A percentile compares a stretch with the other conserved stretches of the same genome.
Evolutionary conservation across 37 sponge, comb jelly and placozoan genomes (phyloP).

Genomic region (Haliclona indistincta): DNA sequence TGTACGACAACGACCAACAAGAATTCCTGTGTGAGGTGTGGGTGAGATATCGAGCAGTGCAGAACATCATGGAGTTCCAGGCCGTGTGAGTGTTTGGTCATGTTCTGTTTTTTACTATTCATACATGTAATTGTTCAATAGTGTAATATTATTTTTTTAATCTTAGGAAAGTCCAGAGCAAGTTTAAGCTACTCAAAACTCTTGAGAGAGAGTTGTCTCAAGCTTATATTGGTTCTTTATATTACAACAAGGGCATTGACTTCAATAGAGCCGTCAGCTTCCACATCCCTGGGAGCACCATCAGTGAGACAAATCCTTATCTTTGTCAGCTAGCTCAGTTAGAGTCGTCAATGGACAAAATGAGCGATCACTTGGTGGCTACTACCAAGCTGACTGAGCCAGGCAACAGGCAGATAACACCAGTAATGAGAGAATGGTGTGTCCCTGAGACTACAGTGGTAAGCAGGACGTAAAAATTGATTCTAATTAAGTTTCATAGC

Average conservation of each 20-base stretch:
- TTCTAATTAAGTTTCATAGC: too few species aligned
- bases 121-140: too few species aligned
- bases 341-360: not conserved
- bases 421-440: constrained; percentile 27
- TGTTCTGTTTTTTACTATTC: too few species aligned
- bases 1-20: constrained; percentile 5
- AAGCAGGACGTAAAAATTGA: too few species aligned
- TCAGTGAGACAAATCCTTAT: not conserved
- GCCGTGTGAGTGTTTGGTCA: constrained; percentile 36
- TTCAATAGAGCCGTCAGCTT: constrained; percentile 24
- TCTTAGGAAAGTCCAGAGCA: too few species aligned
- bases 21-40: not conserved
- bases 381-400: constrained; percentile 13
- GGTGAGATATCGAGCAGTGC: constrained; percentile 42
- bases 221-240: constrained; percentile 19
- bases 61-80: constrained; percentile 66
- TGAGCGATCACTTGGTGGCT: constrained; percentile 9
- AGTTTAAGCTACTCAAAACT: constrained; percentile 11
- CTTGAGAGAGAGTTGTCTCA: constrained; percentile 19
- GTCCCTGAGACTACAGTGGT: constrained; percentile 27
- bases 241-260: not conserved
- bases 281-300: constrained; percentile 4
- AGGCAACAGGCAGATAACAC: constrained; percentile 3
- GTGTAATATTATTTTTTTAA: too few species aligned
- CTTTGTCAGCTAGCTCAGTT: constrained; percentile 14